Percentiles rank a stretch among this genome's conserved stretches.
Evolutionary conservation across 2,888 invertebrate genomes (phyloP).

Genomic region (Cryptocephalus primarius): DNA sequence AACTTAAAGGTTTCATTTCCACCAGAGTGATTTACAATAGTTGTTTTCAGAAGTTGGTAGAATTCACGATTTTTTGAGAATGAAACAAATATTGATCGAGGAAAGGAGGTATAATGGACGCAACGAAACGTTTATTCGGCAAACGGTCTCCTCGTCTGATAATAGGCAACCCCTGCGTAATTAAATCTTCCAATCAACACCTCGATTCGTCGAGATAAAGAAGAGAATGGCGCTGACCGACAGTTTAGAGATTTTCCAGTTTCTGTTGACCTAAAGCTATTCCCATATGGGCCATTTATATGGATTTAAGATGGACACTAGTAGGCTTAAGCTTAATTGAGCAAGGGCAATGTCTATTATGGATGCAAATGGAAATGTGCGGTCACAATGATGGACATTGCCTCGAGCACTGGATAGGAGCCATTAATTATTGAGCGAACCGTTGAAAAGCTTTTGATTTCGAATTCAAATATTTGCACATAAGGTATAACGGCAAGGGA

Average conservation of each 20-base stretch:
- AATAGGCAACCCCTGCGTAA: conserved; percentile 24
- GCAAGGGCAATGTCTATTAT: conserved; percentile 32
- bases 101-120: no score
- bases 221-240: conserved; percentile 25
- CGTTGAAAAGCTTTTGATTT: conserved; percentile 10
- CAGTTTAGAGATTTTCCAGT: conserved; percentile 21
- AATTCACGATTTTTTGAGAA: no score
- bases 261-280: conserved; percentile 19
- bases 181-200: conserved; percentile 38
- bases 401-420: conserved; percentile 3
- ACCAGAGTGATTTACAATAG: no score
- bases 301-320: conserved; percentile 36
- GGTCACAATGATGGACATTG: conserved; percentile 30
- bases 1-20: no score
- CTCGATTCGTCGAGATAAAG: conserved; percentile 33
- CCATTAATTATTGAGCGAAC: conserved; percentile 20
- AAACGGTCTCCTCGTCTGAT: neutral
- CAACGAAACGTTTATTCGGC: no score
- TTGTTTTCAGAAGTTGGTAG: no score
- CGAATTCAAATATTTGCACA: conserved; percentile 6
- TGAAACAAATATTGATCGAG: no score
- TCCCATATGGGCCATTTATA: conserved; percentile 37
- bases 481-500: no score
- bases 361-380: conserved; percentile 35
- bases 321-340: conserved; percentile 32